A percentile compares a stretch with the other conserved stretches of the same genome.
These are phyloP conservation scores for Habrosyne pyritoides DNA, from an alignment of 2,888 invertebrate species.

Conservation along the genomic window DNA sequence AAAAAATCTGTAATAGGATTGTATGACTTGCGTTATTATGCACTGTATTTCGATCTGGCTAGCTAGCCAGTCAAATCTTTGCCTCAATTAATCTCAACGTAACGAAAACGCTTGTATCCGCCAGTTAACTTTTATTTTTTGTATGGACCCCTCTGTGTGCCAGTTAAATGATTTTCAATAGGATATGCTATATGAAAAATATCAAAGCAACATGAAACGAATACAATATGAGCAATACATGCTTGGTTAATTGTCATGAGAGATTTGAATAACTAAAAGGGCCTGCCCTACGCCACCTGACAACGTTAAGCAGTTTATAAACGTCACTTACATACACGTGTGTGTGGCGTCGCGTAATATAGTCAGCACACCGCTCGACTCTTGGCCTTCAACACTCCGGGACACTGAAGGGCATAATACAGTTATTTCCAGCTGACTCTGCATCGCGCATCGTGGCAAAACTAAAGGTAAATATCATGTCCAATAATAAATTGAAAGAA, in stretches of 20 bases:
- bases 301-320: conserved; percentile 35
- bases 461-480: conserved; percentile 66
- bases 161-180: background rate
- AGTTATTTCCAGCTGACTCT: conserved; percentile 76
- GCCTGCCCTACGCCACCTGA: conserved; percentile 83
- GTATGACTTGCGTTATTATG: too few relatives aligned
- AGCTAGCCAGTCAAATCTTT: too few relatives aligned
- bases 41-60: too few relatives aligned
- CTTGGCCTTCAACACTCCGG: conserved; percentile 81
- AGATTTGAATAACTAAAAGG: conserved; percentile 70
- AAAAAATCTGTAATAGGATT: too few relatives aligned
- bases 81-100: too few relatives aligned
- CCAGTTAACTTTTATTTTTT: background rate
- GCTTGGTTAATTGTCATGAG: conserved; percentile 81
- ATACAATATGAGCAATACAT: conserved; percentile 68
- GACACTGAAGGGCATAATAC: conserved; percentile 81
- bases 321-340: conserved; percentile 13
- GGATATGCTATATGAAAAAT: background rate
- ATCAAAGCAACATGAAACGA: conserved; percentile 13
- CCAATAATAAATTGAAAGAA: conserved; percentile 42
- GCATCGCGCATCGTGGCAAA: conserved; percentile 28
- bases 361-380: conserved; percentile 75
- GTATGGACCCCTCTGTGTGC: background rate
- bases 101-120: too few relatives aligned
- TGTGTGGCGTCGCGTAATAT: conserved; percentile 47